phyloP scores from a whole-genome alignment of 2,113 vertebrate genomes.

The Plotosus lineatus region DNA sequence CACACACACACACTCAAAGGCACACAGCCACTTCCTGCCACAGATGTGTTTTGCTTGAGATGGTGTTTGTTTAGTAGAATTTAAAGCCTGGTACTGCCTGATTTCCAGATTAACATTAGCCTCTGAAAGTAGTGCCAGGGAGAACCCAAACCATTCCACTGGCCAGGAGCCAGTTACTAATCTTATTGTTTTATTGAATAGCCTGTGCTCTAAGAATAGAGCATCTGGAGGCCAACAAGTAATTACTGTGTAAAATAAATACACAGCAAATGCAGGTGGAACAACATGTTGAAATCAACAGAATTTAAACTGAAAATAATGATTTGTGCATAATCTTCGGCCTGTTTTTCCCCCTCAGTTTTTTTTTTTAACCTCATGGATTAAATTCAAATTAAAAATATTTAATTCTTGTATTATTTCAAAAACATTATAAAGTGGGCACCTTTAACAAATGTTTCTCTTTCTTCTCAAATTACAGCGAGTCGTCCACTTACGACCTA shows the following conservation, averaged over 20 bases:
- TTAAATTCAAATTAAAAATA: too few relatives aligned
- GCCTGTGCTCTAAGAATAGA: conserved; percentile 39
- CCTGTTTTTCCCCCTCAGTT: too few relatives aligned
- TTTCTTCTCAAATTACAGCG: too few relatives aligned
- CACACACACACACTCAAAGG: not conserved
- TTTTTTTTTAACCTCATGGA: too few relatives aligned
- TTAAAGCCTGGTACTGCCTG: conserved; percentile 46
- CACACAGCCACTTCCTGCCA: not conserved
- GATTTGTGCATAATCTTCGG: too few relatives aligned
- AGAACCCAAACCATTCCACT: conserved; percentile 23
- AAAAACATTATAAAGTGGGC: too few relatives aligned
- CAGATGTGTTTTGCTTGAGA: not conserved
- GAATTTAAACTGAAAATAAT: too few relatives aligned
- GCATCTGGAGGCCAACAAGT: conserved; percentile 33
- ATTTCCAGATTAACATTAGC: conserved; percentile 64
- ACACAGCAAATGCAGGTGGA: conserved; percentile 1
- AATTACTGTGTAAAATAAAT: conserved; percentile 53
- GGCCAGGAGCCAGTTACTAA: not conserved
- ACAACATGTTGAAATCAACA: too few relatives aligned
- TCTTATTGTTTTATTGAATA: conserved; percentile 8
- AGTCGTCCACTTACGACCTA: too few relatives aligned
- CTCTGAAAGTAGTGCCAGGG: conserved; percentile 60
- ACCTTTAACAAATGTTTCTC: too few relatives aligned
- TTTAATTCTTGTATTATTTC: too few relatives aligned
- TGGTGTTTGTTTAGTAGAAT: too few relatives aligned